Evolutionary conservation across 2,888 invertebrate species (phyloP).

Genomic region (Drosophila dives): DNA sequence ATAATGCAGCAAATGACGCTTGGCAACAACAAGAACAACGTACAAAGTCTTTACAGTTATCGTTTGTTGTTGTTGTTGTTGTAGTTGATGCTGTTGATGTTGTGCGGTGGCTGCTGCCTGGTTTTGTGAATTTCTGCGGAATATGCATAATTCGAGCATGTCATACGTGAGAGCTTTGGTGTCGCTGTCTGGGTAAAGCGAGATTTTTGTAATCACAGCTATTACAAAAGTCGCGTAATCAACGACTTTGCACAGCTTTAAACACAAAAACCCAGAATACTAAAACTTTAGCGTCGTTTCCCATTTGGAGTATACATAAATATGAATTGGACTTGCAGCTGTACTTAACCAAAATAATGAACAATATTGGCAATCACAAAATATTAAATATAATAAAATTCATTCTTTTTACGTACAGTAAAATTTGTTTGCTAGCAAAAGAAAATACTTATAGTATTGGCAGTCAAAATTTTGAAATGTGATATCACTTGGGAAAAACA

Average conservation of each 20-base stretch:
- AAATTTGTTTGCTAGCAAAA: background rate
- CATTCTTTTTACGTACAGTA: background rate
- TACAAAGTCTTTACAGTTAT: slow-evolving; percentile 13
- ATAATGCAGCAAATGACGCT: slow-evolving; percentile 75
- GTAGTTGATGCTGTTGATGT: slow-evolving; percentile 27
- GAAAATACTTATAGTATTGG: background rate
- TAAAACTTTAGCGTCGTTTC: slow-evolving; percentile 14
- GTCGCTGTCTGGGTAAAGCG: slow-evolving; percentile 30
- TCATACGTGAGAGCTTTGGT: slow-evolving; percentile 62
- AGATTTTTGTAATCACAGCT: slow-evolving; percentile 75
- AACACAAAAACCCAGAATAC: slow-evolving; percentile 53
- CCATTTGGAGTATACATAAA: background rate
- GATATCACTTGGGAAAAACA: background rate
- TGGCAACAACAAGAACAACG: slow-evolving; percentile 37
- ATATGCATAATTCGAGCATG: slow-evolving; percentile 75
- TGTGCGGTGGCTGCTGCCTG: slow-evolving; percentile 24
- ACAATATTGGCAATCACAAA: background rate
- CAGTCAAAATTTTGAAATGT: background rate
- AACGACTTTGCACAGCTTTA: slow-evolving; percentile 65
- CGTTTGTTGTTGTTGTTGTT: slow-evolving; percentile 22
- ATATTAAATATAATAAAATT: background rate
- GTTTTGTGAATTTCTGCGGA: slow-evolving; percentile 60
- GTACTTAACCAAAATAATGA: background rate
- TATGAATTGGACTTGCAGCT: background rate
- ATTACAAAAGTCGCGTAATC: slow-evolving; percentile 76